phyloP scores from a whole-genome alignment of 2,797 vertebrate genomes.

The Hydrocynus forskahlii region DNA sequence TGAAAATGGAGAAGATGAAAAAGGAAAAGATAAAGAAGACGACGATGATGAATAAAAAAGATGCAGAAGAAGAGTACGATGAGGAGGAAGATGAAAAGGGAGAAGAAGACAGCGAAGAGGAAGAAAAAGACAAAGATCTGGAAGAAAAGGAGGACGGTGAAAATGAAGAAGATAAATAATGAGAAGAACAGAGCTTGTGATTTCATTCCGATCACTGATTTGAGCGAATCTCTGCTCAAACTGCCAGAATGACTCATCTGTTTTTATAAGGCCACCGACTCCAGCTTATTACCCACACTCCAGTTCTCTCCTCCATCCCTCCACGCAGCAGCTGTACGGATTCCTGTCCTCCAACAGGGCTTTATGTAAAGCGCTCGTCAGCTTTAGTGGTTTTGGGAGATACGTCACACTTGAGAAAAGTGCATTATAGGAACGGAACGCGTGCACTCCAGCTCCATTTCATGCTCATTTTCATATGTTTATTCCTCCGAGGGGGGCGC shows the following conservation, averaged over 20 bases:
- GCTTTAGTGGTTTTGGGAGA: constrained; percentile 11
- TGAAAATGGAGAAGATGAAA: too few species aligned
- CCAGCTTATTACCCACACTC: constrained; percentile 7
- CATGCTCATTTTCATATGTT: constrained; percentile 29
- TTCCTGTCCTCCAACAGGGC: constrained; percentile 2
- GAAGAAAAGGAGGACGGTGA: too few species aligned
- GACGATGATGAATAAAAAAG: too few species aligned
- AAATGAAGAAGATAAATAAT: too few species aligned
- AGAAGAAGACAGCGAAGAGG: background rate
- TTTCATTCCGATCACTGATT: background rate
- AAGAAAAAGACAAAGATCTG: too few species aligned
- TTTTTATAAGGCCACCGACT: constrained; percentile 28
- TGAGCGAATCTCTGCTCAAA: constrained; percentile 7
- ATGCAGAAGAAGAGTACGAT: background rate
- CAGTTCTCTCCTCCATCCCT: constrained; percentile 16
- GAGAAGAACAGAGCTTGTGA: background rate
- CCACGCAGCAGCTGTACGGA: background rate
- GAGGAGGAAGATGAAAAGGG: too few species aligned
- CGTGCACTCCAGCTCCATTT: constrained; percentile 6
- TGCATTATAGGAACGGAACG: background rate
- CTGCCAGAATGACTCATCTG: constrained; percentile 23
- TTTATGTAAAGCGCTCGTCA: constrained; percentile 10
- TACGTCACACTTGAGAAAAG: constrained; percentile 1
- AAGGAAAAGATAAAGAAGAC: too few species aligned
- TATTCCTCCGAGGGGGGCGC: background rate